phyloP scores from a whole-genome alignment of 2,797 vertebrate species.

The Streptopelia turtur region DNA sequence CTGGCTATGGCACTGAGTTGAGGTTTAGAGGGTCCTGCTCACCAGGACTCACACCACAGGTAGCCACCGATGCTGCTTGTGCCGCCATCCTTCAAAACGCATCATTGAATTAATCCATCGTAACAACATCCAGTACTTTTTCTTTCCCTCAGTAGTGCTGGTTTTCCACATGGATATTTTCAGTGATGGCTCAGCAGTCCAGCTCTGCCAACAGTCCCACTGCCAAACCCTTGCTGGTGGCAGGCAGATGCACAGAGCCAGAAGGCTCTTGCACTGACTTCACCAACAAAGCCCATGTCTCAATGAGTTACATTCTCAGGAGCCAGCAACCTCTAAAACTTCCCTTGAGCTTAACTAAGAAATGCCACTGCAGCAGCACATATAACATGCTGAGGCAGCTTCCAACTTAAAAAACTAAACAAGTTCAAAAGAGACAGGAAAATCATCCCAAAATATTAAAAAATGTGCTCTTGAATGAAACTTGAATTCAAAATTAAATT shows the following conservation, averaged over 20 bases:
- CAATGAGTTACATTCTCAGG: neutral
- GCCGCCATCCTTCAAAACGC: neutral
- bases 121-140: neutral
- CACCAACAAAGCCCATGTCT: neutral
- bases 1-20: neutral
- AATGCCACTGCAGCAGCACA: neutral
- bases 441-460: neutral
- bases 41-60: neutral
- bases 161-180: neutral
- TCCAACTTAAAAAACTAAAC: neutral
- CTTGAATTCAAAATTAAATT: neutral
- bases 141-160: neutral
- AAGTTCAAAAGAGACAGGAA: neutral
- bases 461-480: neutral
- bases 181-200: neutral
- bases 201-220: neutral
- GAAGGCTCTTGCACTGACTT: neutral
- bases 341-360: constrained; percentile 7
- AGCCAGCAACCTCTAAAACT: neutral
- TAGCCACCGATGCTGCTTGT: neutral
- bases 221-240: neutral
- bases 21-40: neutral
- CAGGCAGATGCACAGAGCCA: constrained; percentile 17
- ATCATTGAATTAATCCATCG: fast-evolving
- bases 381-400: neutral